Evolutionary conservation across 1,140 invertebrate species (phyloP), one percentile per base, ranked within the genome.

Genomic region (Acarapis woodi): DNA sequence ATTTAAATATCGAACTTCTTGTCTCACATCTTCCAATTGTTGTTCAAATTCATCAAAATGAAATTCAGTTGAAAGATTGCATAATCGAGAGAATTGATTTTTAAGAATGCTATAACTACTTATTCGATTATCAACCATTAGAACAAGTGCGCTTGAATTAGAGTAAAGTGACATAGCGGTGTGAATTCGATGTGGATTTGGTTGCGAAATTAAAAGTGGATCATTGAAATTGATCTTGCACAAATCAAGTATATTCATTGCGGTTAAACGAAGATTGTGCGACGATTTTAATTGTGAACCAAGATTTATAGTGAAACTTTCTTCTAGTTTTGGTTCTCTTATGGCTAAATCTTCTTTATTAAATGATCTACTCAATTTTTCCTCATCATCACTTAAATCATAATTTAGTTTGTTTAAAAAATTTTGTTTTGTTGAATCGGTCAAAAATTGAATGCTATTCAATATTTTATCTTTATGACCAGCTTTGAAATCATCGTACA

Each of bases 291-390:
- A 66, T 59, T 97, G 88, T 2, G 83, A 82, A 37, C 60, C 59
- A 38, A 93, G 60, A 60, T 93, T 82, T 48, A 93, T 90, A 12
- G 83, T 94, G 52, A 93, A 93, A 59, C 83, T 90, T 61, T 93
- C 83, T 58, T 90, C 80, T 48, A 78, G 12, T 3, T 19, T n/a
- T n/a, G 5, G 4, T 31, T 25, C n/a, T 18, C 9, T n/a, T 15
- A 8, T 37, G 9, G 23, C 24, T 31, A n/a, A n/a, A 10, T 24
- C 22, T 21, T 8, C 32, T 6, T 19, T 14, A 22, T 38, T 23
- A 33, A 20, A 10, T 3, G 24, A 9, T 19, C 20, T 19, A 33
- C 19, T 19, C 4, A 25, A 5, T n/a, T 26, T 23, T 14, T 21
- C 14, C 18, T 16, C 6, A 21, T 39, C 38, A 6, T 39, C 34